phyloP scores from a whole-genome alignment of 2,888 invertebrate species.

The Chorisops tibialis region DNA sequence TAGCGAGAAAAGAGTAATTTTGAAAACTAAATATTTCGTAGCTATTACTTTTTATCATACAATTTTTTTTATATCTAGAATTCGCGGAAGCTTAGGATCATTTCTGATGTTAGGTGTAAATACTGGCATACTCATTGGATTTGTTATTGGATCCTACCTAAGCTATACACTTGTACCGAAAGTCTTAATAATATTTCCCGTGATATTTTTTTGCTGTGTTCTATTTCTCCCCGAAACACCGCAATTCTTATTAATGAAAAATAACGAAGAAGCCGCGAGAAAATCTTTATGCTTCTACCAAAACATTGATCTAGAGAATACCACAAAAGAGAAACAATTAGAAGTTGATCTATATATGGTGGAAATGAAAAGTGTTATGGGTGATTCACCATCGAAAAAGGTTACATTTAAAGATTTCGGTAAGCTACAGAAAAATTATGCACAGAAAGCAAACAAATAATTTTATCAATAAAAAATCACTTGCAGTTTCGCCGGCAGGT shows the following conservation, averaged over 20 bases:
- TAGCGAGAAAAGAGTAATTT: constrained; percentile 40
- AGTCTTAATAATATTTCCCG: constrained; percentile 27
- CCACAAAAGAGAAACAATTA: not conserved
- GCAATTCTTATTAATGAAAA: constrained; percentile 28
- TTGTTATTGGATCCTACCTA: constrained; percentile 31
- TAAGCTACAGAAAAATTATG: constrained; percentile 11
- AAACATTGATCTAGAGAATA: constrained; percentile 8
- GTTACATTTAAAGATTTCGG: constrained; percentile 29
- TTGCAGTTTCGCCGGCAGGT: constrained; percentile 25
- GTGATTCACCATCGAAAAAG: not conserved
- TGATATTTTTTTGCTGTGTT: constrained; percentile 21
- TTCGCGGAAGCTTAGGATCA: constrained; percentile 33
- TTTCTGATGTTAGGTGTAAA: constrained; percentile 28
- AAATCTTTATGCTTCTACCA: constrained; percentile 32
- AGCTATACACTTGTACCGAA: constrained; percentile 29
- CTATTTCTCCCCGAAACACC: constrained; percentile 34
- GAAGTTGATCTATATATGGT: constrained; percentile 13
- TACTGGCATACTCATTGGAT: constrained; percentile 31
- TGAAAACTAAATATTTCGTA: not conserved
- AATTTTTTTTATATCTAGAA: constrained; percentile 13
- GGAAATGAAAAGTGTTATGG: constrained; percentile 19
- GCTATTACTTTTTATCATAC: not conserved
- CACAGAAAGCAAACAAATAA: too few species aligned
- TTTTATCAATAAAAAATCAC: too few species aligned
- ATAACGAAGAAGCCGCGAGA: constrained; percentile 24